Conservation (phyloP, 2,113 vertebrate species). For the Tragulus kanchil region DNA sequence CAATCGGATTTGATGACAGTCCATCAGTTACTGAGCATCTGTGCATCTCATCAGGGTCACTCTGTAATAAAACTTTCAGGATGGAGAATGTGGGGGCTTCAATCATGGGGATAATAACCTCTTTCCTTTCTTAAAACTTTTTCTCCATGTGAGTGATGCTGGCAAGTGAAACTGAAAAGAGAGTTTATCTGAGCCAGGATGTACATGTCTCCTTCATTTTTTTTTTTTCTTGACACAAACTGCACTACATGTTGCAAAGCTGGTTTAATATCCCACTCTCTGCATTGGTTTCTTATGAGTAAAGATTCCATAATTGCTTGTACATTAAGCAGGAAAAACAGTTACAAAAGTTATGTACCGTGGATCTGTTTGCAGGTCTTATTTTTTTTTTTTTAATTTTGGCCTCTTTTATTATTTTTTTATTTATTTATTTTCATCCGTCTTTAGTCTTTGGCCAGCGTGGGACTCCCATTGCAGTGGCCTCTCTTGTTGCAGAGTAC, state of each 20-base stretch:
- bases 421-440: no score
- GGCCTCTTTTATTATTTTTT: no score
- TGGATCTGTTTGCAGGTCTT: not conserved
- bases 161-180: conserved; percentile 13
- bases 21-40: not conserved
- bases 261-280: not conserved
- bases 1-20: not conserved
- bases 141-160: not conserved
- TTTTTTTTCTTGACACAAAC: not conserved
- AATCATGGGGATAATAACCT: not conserved
- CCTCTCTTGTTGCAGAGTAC: no score
- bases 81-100: not conserved
- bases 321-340: not conserved
- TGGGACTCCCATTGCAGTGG: no score
- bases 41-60: conserved; percentile 6
- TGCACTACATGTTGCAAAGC: not conserved
- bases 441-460: no score
- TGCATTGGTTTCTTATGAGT: not conserved
- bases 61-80: not conserved
- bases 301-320: not conserved
- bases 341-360: not conserved
- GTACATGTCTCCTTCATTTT: not conserved
- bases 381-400: no score
- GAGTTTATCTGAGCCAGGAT: not conserved
- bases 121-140: not conserved